Evolutionary conservation across 2,113 vertebrate genomes (phyloP).

Genomic region (Rana temporaria): DNA sequence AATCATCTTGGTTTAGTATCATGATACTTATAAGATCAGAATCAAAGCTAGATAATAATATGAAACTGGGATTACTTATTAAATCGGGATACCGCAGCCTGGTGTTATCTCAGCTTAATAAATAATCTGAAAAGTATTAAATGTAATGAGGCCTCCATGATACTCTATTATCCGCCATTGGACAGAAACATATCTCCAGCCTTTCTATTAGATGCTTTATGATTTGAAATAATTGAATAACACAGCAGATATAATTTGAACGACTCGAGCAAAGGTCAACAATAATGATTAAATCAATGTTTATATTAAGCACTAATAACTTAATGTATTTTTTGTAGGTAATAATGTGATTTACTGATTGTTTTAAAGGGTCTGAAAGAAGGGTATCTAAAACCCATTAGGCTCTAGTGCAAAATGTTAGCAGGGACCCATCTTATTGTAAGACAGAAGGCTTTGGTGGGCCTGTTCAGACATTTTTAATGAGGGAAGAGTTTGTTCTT

Average conservation of each 20-base stretch:
- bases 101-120: constrained; percentile 33
- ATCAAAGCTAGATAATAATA: constrained; percentile 35
- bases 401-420: too few relatives aligned
- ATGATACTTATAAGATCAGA: constrained; percentile 2
- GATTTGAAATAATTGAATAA: constrained; percentile 30
- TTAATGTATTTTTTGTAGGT: too few relatives aligned
- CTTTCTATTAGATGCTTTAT: background rate
- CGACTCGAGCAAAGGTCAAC: constrained; percentile 7
- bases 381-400: too few relatives aligned
- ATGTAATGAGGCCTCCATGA: constrained; percentile 5
- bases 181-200: background rate
- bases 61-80: constrained; percentile 36
- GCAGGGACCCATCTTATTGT: too few relatives aligned
- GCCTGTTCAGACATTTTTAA: too few relatives aligned
- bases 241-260: background rate
- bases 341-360: too few relatives aligned
- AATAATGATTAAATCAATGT: constrained; percentile 19
- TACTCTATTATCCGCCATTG: constrained; percentile 5
- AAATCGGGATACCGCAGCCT: background rate
- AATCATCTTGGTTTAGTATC: constrained; percentile 10
- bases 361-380: too few relatives aligned
- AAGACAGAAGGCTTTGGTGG: too few relatives aligned
- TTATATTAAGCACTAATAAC: too few relatives aligned
- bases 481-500: too few relatives aligned
- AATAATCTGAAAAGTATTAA: constrained; percentile 27